Evolutionary conservation across 2,797 vertebrate genomes (phyloP).

Genomic region (Falco cherrug): DNA sequence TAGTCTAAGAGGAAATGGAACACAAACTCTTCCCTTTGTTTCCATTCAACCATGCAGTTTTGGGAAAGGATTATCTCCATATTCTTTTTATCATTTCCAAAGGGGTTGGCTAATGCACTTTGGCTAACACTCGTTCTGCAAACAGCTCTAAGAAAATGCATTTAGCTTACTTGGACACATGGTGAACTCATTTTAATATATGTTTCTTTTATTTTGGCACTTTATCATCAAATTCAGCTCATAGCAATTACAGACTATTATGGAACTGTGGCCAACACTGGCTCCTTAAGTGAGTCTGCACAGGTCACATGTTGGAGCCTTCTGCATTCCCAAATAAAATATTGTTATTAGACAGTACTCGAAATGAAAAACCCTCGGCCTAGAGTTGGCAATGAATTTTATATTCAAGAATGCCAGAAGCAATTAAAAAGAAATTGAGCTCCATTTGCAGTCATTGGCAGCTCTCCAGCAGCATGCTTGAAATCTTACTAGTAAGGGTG

Average conservation of each 20-base stretch:
- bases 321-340: conserved; percentile 59
- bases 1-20: conserved; percentile 7
- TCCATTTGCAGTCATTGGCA: conserved; percentile 39
- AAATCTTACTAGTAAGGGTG: conserved; percentile 4
- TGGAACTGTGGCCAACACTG: conserved; percentile 9
- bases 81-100: conserved; percentile 29
- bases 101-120: conserved; percentile 8
- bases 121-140: neutral
- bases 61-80: conserved; percentile 16
- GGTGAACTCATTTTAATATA: conserved; percentile 38
- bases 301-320: conserved; percentile 8
- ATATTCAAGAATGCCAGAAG: conserved; percentile 41
- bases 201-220: conserved; percentile 32
- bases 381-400: conserved; percentile 43
- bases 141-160: neutral
- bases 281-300: conserved; percentile 28
- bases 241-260: conserved; percentile 32
- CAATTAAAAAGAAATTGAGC: conserved; percentile 54
- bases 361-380: conserved; percentile 34
- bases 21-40: neutral
- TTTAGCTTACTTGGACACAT: conserved; percentile 43
- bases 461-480: neutral
- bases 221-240: conserved; percentile 45
- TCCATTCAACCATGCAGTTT: neutral
- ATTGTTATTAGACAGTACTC: conserved; percentile 53